These are phyloP conservation scores for Australoheros facetus DNA, from an alignment of 2,797 vertebrate genomes.

Conservation along the genomic window DNA sequence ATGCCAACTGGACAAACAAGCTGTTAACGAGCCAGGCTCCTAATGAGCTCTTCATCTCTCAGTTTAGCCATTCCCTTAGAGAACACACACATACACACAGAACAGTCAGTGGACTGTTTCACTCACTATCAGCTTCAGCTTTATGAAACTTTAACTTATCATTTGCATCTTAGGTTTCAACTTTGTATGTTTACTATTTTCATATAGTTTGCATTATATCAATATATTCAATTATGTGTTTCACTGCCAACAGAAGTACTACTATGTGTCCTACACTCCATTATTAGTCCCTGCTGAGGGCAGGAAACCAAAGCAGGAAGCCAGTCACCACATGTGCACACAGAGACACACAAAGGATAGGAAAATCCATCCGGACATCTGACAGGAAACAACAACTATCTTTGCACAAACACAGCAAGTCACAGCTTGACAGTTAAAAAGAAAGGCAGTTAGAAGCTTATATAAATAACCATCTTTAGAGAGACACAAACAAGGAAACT, in stretches of 20 bases:
- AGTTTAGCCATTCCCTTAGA: constrained; percentile 28
- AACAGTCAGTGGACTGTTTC: constrained; percentile 37
- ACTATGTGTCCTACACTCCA: constrained; percentile 33
- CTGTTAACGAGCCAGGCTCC: constrained; percentile 50
- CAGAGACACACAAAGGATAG: constrained; percentile 28
- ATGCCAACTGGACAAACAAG: constrained; percentile 36
- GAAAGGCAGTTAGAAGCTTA: constrained; percentile 44
- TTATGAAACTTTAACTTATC: neutral
- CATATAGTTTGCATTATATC: neutral
- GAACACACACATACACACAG: constrained; percentile 13
- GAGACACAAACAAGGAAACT: constrained; percentile 3
- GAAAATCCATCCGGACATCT: constrained; percentile 51
- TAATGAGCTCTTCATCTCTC: constrained; percentile 62
- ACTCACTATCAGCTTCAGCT: constrained; percentile 11
- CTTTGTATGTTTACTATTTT: neutral
- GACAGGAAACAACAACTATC: constrained; percentile 56
- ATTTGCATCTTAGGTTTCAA: neutral
- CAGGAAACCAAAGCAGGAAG: constrained; percentile 68
- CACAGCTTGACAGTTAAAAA: constrained; percentile 27
- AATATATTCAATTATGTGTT: constrained; percentile 9
- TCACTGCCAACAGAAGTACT: constrained; percentile 29
- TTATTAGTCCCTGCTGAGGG: constrained; percentile 26
- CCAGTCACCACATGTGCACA: constrained; percentile 29
- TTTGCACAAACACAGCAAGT: constrained; percentile 32
- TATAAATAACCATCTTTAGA: constrained; percentile 33